Conservation (phyloP, 2,888 invertebrate species). For the Zygogramma bicolorata region DNA sequence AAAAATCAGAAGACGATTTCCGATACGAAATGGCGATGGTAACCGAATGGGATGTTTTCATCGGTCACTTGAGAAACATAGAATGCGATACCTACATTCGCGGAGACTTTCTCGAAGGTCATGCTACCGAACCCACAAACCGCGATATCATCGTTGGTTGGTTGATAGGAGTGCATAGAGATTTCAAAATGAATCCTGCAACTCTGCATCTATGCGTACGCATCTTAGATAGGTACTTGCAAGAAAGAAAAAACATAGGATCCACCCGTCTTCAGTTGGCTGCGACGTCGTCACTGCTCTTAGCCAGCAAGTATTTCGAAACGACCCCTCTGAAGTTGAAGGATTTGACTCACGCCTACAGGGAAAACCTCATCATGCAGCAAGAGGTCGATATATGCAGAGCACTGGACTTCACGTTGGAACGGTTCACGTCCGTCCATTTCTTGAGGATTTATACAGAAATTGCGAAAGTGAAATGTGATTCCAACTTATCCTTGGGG, state of each 20-base stretch:
- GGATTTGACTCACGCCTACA: not conserved
- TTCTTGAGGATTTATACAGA: not conserved
- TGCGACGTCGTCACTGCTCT: not conserved
- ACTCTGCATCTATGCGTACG: not conserved
- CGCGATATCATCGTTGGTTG: not conserved
- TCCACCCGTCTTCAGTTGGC: not conserved
- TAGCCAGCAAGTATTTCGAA: not conserved
- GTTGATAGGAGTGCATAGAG: not conserved
- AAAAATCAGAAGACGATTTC: no score
- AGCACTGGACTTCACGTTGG: not conserved
- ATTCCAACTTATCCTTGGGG: constrained; percentile 68
- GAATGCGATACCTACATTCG: not conserved
- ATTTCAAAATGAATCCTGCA: not conserved
- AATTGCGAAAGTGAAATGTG: constrained; percentile 20
- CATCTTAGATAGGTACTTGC: not conserved
- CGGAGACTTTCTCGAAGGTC: not conserved
- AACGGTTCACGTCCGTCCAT: not conserved
- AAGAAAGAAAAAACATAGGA: not conserved
- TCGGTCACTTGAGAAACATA: not conserved
- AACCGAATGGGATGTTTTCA: not conserved
- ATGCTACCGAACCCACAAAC: not conserved
- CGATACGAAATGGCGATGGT: no score
- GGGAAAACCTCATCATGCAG: not conserved
- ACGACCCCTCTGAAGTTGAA: not conserved
- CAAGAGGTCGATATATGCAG: not conserved